phyloP scores from a whole-genome alignment of 2,888 invertebrate genomes.

The Hirtodrosophila confusa region DNA sequence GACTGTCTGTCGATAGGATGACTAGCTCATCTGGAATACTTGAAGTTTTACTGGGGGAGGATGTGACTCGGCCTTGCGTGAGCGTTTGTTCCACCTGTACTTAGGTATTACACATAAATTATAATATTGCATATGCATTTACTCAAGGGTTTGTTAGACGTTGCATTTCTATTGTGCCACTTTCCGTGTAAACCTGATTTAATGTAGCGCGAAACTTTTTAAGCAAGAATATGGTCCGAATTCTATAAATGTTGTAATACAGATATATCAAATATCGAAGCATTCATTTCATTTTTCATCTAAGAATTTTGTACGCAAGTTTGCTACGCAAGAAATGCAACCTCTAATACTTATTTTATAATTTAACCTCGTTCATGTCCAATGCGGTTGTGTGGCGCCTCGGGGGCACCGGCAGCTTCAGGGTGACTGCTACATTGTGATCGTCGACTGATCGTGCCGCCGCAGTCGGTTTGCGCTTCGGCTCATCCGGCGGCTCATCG shows the following conservation, averaged over 20 bases:
- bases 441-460: slow-evolving; percentile 84
- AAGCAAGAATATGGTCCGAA: no score
- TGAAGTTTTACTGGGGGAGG: slow-evolving; percentile 85
- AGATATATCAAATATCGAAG: no score
- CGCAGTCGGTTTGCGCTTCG: slow-evolving; percentile 7
- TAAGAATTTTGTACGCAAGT: no score
- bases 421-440: slow-evolving; percentile 87
- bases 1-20: slow-evolving; percentile 88
- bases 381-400: slow-evolving; percentile 87
- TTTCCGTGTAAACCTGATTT: no score
- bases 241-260: no score
- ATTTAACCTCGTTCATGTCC: slow-evolving; percentile 82
- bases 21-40: slow-evolving; percentile 85
- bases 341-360: no score
- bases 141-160: no score
- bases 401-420: slow-evolving; percentile 89
- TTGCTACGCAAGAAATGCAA: no score
- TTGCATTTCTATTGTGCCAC: no score
- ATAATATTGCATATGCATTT: neutral
- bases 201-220: no score
- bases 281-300: no score
- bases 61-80: slow-evolving; percentile 85
- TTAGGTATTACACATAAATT: neutral
- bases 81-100: slow-evolving; percentile 84
- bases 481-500: slow-evolving; percentile 84